Percentiles rank a stretch among this genome's conserved stretches.
Evolutionary conservation across 2,888 invertebrate species (phyloP).

Genomic region (Scaptomyza reducta): DNA sequence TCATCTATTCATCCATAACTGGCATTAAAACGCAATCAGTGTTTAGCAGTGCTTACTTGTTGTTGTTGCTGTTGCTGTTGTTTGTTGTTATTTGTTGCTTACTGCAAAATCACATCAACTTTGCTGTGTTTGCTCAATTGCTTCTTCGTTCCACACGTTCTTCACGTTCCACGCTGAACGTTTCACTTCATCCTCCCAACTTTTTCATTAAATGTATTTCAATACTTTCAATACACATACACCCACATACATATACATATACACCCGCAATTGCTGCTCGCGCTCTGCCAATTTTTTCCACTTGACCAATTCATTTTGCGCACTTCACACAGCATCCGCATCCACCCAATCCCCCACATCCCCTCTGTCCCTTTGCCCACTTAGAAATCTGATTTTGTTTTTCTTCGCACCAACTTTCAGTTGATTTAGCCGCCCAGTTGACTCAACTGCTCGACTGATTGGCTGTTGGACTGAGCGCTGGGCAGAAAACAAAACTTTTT

Average conservation of each 20-base stretch:
- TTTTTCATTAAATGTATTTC: conserved; percentile 78
- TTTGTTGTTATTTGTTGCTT: conserved; percentile 28
- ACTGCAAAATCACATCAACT: conserved; percentile 72
- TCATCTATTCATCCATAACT: conserved; percentile 66
- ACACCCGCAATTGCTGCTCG: conserved; percentile 8
- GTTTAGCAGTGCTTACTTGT: conserved; percentile 59
- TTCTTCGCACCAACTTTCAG: conserved; percentile 78
- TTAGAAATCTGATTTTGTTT: conserved; percentile 73
- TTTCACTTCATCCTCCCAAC: conserved; percentile 55
- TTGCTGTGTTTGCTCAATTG: conserved; percentile 60
- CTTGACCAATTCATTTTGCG: conserved; percentile 78
- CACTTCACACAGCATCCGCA: conserved; percentile 51
- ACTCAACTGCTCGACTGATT: conserved; percentile 58
- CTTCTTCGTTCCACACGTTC: conserved; percentile 19
- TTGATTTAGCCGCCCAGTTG: conserved; percentile 71
- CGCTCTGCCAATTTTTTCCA: conserved; percentile 72
- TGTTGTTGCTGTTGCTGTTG: conserved; percentile 30
- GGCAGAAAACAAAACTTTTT: conserved; percentile 35
- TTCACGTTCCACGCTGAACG: conserved; percentile 26
- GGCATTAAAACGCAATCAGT: conserved; percentile 77
- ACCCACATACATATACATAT: neutral
- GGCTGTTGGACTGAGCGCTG: conserved; percentile 52
- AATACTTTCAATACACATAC: conserved; percentile 58
- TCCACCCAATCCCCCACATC: no score
- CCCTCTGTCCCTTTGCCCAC: conserved; percentile 8